These are phyloP conservation scores for Synergus laeviventris DNA, from an alignment of 2,888 invertebrate genomes.

Conservation along the genomic window DNA sequence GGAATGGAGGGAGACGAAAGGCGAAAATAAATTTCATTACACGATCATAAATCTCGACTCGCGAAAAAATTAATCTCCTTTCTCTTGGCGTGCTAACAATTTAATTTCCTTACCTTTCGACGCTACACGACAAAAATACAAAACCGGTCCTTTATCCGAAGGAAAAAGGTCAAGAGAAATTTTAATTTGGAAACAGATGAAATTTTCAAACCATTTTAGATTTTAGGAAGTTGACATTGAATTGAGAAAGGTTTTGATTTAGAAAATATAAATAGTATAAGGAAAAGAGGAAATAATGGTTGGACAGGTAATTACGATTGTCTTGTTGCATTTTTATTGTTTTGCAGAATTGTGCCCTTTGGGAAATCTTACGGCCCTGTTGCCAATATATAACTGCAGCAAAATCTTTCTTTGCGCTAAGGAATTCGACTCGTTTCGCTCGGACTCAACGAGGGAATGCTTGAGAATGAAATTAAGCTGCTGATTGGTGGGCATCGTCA, in stretches of 20 bases:
- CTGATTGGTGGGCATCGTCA: conserved; percentile 65
- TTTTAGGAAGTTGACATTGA: background rate
- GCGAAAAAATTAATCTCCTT: conserved; percentile 38
- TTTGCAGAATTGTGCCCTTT: background rate
- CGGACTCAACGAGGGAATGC: conserved; percentile 43
- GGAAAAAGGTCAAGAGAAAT: background rate
- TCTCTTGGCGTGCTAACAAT: conserved; percentile 33
- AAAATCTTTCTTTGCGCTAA: conserved; percentile 25
- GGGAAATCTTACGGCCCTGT: conserved; percentile 8
- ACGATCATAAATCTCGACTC: conserved; percentile 35
- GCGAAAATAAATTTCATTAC: conserved; percentile 37
- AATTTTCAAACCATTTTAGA: background rate
- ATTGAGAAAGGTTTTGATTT: too few relatives aligned
- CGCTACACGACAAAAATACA: background rate
- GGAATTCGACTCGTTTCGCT: conserved; percentile 40
- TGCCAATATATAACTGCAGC: conserved; percentile 10
- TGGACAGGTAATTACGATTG: too few relatives aligned
- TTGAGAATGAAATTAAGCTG: conserved; percentile 56
- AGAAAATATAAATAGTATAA: too few relatives aligned
- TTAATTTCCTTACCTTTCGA: conserved; percentile 30
- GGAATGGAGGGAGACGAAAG: conserved; percentile 25
- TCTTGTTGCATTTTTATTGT: too few relatives aligned
- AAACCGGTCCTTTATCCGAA: background rate
- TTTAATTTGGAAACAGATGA: background rate
- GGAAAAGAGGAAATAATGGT: too few relatives aligned